Percentiles rank a stretch among this genome's conserved stretches.
Evolutionary conservation across 2,797 vertebrate species (phyloP).

Genomic region (Morus bassanus): DNA sequence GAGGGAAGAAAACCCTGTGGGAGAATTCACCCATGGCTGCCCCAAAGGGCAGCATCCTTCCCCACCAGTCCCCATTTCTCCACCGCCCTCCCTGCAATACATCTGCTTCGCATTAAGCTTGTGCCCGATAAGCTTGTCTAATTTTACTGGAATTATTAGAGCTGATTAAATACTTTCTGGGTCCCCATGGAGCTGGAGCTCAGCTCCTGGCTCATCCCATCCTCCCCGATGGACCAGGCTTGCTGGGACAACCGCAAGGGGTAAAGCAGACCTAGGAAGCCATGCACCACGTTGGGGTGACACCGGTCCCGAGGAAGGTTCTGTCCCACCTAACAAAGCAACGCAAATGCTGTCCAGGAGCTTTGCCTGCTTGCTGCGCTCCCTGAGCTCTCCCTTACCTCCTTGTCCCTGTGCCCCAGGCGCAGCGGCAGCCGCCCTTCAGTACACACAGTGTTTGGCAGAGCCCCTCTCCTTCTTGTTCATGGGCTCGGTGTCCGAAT

Average conservation of each 20-base stretch:
- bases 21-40: rapidly evolving
- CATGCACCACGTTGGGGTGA: background rate
- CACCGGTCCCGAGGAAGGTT: rapidly evolving
- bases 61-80: rapidly evolving
- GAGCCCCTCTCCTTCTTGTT: background rate
- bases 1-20: background rate
- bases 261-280: background rate
- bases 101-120: background rate
- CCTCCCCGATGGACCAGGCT: rapidly evolving
- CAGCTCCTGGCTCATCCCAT: background rate
- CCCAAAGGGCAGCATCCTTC: background rate
- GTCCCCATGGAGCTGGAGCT: background rate
- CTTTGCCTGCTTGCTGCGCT: rapidly evolving
- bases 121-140: rapidly evolving
- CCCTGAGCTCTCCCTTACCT: background rate
- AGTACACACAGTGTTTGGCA: background rate
- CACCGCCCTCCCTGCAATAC: rapidly evolving
- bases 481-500: conserved; percentile 15
- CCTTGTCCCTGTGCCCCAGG: background rate
- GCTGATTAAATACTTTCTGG: background rate
- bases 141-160: background rate
- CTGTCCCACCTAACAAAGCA: rapidly evolving
- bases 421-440: background rate
- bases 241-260: background rate
- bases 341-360: rapidly evolving